Percentiles rank a stretch among this genome's conserved stretches.
phyloP scores from a whole-genome alignment of 2,888 invertebrate genomes.

The Sesia apiformis region DNA sequence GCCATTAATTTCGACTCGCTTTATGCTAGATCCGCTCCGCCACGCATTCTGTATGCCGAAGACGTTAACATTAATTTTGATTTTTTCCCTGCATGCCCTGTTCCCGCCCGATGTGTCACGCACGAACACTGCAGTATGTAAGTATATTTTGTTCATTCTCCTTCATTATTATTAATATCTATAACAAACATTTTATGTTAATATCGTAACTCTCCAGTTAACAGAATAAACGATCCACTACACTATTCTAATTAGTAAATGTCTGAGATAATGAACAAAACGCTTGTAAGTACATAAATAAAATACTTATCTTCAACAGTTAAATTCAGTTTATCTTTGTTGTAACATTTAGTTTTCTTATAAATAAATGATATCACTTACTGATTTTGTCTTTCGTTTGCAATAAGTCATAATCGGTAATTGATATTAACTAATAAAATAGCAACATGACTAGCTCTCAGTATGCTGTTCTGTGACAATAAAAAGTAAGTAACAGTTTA shows the following conservation, averaged over 20 bases:
- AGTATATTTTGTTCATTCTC: slow-evolving; percentile 25
- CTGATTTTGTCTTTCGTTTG: too few relatives aligned
- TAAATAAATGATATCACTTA: too few relatives aligned
- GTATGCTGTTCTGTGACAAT: too few relatives aligned
- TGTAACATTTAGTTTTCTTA: slow-evolving; percentile 11
- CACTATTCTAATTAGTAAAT: slow-evolving; percentile 23
- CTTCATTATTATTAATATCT: neutral
- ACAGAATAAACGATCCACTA: slow-evolving; percentile 19
- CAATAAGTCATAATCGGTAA: too few relatives aligned
- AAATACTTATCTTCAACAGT: slow-evolving; percentile 8
- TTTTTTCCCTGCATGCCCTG: slow-evolving; percentile 32
- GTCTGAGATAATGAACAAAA: slow-evolving; percentile 23
- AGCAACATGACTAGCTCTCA: too few relatives aligned
- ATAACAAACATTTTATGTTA: slow-evolving; percentile 1
- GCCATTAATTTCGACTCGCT: too few relatives aligned
- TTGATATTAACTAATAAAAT: too few relatives aligned
- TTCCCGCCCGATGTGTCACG: slow-evolving; percentile 11
- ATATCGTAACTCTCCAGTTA: slow-evolving; percentile 9
- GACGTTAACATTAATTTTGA: slow-evolving; percentile 11
- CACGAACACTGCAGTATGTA: slow-evolving; percentile 44
- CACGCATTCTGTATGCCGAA: neutral
- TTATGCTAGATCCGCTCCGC: too few relatives aligned
- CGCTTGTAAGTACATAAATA: slow-evolving; percentile 17
- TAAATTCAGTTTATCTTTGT: slow-evolving; percentile 16
- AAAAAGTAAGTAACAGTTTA: neutral